Evolutionary conservation across 2,113 vertebrate species (phyloP).

Genomic region (Poeciliopsis occidentalis): DNA sequence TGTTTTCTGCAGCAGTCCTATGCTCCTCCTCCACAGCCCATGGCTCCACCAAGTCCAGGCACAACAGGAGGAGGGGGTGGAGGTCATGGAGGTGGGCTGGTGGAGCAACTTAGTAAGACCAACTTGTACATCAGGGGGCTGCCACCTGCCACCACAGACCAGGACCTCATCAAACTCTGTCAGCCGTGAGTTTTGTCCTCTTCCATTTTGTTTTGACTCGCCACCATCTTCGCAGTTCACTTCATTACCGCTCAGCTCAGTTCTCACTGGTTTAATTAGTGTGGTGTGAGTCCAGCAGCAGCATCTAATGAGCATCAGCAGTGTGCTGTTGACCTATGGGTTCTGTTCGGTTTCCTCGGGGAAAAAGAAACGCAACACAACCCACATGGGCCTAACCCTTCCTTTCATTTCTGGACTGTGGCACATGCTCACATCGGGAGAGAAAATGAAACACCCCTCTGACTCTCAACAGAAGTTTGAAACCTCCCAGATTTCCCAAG

Average conservation of each 20-base stretch:
- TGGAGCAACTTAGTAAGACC: constrained; percentile 99
- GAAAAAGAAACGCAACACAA: constrained; percentile 50
- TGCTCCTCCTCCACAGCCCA: constrained; percentile 93
- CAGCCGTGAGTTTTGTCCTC: constrained; percentile 76
- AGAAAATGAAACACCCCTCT: constrained; percentile 6
- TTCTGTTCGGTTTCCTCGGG: constrained; percentile 60
- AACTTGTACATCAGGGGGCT: constrained; percentile 99
- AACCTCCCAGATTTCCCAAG: neutral
- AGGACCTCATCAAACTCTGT: constrained; percentile 85
- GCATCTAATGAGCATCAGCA: constrained; percentile 63
- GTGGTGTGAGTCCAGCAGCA: constrained; percentile 50
- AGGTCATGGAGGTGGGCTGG: constrained; percentile 82
- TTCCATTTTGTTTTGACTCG: constrained; percentile 11
- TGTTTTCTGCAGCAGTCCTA: constrained; percentile 88
- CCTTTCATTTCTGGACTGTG: constrained; percentile 33
- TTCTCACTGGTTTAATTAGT: constrained; percentile 54
- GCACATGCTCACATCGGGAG: constrained; percentile 18
- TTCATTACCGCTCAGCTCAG: constrained; percentile 27
- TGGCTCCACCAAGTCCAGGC: constrained; percentile 98
- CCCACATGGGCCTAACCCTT: constrained; percentile 60
- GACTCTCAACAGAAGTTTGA: neutral
- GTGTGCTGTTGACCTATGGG: constrained; percentile 58
- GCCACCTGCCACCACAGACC: constrained; percentile 87
- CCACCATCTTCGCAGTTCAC: constrained; percentile 6
- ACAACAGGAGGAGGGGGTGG: constrained; percentile 87